phyloP scores from a whole-genome alignment of 1,140 invertebrate species.

The Tachypleus tridentatus region DNA sequence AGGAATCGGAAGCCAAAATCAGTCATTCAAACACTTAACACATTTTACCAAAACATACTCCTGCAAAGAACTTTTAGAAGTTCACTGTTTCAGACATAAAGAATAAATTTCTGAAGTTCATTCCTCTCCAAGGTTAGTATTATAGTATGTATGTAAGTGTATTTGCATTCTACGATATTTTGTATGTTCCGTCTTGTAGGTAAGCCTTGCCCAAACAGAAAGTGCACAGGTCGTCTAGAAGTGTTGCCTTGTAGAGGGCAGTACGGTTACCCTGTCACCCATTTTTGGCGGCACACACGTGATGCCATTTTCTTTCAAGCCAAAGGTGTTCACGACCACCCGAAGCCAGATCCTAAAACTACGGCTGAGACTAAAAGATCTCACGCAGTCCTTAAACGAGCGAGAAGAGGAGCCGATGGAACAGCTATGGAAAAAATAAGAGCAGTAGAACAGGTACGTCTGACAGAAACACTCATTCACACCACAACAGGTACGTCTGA shows the following conservation, averaged over 20 bases:
- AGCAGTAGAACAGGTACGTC: too few relatives aligned
- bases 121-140: background rate
- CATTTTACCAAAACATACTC: too few relatives aligned
- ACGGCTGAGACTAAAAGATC: conserved; percentile 61
- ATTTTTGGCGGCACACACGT: conserved; percentile 93
- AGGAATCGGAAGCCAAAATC: too few relatives aligned
- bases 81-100: too few relatives aligned
- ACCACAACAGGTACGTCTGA: too few relatives aligned
- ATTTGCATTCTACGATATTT: background rate
- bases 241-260: conserved; percentile 86
- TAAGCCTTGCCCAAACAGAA: conserved; percentile 77
- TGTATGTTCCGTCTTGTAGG: conserved; percentile 40
- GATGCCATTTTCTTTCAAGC: conserved; percentile 90
- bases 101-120: too few relatives aligned
- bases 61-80: too few relatives aligned
- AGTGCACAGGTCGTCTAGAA: conserved; percentile 71
- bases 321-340: conserved; percentile 91
- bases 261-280: conserved; percentile 94
- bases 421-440: too few relatives aligned
- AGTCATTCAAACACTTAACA: too few relatives aligned
- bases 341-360: conserved; percentile 82
- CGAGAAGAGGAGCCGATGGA: too few relatives aligned
- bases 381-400: too few relatives aligned
- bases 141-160: background rate
- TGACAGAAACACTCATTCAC: too few relatives aligned